These are phyloP conservation scores for Falco rusticolus DNA, from an alignment of 2,797 vertebrate species.

Conservation along the genomic window DNA sequence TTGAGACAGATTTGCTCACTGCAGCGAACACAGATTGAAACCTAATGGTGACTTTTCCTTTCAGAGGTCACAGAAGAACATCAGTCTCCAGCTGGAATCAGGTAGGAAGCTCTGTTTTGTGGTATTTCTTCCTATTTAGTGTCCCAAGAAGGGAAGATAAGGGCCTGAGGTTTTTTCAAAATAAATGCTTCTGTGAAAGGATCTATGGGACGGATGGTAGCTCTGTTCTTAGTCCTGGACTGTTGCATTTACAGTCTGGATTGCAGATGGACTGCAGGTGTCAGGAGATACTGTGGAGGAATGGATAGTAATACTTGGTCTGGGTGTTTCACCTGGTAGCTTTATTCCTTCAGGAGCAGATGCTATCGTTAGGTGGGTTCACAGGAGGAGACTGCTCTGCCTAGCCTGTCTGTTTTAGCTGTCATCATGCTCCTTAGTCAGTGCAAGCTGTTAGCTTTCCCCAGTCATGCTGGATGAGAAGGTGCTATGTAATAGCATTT, in stretches of 20 bases:
- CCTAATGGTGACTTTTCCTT: slow-evolving; percentile 58
- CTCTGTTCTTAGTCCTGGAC: background rate
- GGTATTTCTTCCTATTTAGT: background rate
- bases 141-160: background rate
- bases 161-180: background rate
- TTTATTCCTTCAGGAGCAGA: background rate
- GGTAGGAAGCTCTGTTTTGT: slow-evolving; percentile 59
- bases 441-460: background rate
- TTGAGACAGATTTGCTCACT: slow-evolving; percentile 22
- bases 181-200: background rate
- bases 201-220: rapidly evolving
- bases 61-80: slow-evolving; percentile 77
- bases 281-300: background rate
- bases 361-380: background rate
- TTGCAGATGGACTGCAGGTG: background rate
- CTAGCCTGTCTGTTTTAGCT: background rate
- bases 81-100: slow-evolving; percentile 75
- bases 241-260: background rate
- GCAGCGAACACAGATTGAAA: background rate
- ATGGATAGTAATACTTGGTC: background rate
- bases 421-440: background rate
- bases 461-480: background rate
- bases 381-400: background rate
- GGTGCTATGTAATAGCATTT: background rate
- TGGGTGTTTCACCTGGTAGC: background rate